A percentile compares a stretch with the other conserved stretches of the same genome.
phyloP scores from a whole-genome alignment of 1,140 invertebrate genomes.

The Cherax quadricarinatus region DNA sequence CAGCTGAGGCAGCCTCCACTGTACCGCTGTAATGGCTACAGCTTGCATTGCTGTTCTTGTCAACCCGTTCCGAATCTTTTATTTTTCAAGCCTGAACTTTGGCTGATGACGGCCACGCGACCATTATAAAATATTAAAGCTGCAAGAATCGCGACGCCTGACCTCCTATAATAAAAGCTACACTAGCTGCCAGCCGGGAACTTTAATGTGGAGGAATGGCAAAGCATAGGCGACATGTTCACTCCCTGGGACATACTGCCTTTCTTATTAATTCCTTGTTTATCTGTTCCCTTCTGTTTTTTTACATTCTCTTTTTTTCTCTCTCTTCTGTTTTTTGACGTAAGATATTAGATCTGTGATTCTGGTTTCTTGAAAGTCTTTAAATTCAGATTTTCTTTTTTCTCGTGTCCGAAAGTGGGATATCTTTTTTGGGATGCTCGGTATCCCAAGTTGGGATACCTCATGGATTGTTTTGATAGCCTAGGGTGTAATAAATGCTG shows the following conservation, averaged over 20 bases:
- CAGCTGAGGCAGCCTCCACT: neutral
- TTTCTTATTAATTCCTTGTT: slow-evolving; percentile 49
- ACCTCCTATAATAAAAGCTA: slow-evolving; percentile 19
- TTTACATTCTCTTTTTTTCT: neutral
- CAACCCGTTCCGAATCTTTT: slow-evolving; percentile 5
- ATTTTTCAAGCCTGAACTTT: slow-evolving; percentile 23
- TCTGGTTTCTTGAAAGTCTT: too few relatives aligned
- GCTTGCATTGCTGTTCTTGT: slow-evolving; percentile 2
- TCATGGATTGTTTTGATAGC: too few relatives aligned
- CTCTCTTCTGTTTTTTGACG: neutral
- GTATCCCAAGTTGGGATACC: too few relatives aligned
- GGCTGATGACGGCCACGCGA: slow-evolving; percentile 14
- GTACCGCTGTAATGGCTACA: neutral
- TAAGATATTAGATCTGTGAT: neutral
- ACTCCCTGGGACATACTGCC: slow-evolving; percentile 1
- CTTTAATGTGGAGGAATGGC: slow-evolving; percentile 47
- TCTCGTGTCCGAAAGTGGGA: too few relatives aligned
- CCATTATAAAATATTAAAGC: slow-evolving; percentile 29
- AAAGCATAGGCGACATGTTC: slow-evolving; percentile 47
- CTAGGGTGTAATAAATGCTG: too few relatives aligned
- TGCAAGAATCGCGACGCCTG: slow-evolving; percentile 18
- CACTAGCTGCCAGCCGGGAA: neutral
- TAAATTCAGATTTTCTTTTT: too few relatives aligned
- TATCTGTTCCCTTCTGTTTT: neutral
- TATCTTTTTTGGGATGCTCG: too few relatives aligned